Conservation (phyloP, 1,140 invertebrate genomes). For the Euborellia annulipes region DNA sequence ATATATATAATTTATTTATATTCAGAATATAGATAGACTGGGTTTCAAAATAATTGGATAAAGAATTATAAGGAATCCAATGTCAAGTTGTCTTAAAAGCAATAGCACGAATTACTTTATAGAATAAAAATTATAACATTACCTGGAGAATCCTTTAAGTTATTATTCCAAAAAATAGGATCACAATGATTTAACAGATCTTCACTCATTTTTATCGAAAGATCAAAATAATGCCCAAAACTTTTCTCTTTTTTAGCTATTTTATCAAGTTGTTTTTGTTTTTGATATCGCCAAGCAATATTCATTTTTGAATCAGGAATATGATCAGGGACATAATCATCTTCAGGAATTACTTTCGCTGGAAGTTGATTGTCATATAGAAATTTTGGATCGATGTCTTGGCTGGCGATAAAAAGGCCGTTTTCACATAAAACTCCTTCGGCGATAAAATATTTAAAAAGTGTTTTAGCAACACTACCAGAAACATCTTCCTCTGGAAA, state of each 20-base stretch:
- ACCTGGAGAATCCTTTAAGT: slow-evolving; percentile 17
- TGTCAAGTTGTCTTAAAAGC: not conserved
- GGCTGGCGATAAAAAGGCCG: slow-evolving; percentile 48
- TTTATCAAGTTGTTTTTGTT: slow-evolving; percentile 16
- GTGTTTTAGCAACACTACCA: slow-evolving; percentile 52
- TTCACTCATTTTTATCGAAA: slow-evolving; percentile 51
- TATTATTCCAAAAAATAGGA: slow-evolving; percentile 33
- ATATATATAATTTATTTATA: too few species aligned
- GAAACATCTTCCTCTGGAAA: slow-evolving; percentile 63
- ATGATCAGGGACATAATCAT: too few species aligned
- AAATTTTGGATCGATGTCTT: slow-evolving; percentile 42
- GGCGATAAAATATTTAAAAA: slow-evolving; percentile 66
- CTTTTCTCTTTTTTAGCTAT: slow-evolving; percentile 13
- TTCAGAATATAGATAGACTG: too few species aligned
- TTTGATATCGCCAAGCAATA: slow-evolving; percentile 76
- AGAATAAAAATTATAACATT: not conserved
- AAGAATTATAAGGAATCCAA: too few species aligned
- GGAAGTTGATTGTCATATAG: too few species aligned
- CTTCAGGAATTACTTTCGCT: too few species aligned
- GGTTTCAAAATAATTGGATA: too few species aligned
- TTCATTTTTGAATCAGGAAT: slow-evolving; percentile 43
- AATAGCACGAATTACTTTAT: not conserved
- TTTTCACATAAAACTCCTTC: slow-evolving; percentile 62
- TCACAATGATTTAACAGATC: slow-evolving; percentile 35
- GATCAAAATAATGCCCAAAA: slow-evolving; percentile 66